A percentile compares a stretch with the other conserved stretches of the same genome.
Evolutionary conservation across 37 sponge, comb jelly and placozoan genomes (phyloP).

Genomic region (Aplysina aerophoba): DNA sequence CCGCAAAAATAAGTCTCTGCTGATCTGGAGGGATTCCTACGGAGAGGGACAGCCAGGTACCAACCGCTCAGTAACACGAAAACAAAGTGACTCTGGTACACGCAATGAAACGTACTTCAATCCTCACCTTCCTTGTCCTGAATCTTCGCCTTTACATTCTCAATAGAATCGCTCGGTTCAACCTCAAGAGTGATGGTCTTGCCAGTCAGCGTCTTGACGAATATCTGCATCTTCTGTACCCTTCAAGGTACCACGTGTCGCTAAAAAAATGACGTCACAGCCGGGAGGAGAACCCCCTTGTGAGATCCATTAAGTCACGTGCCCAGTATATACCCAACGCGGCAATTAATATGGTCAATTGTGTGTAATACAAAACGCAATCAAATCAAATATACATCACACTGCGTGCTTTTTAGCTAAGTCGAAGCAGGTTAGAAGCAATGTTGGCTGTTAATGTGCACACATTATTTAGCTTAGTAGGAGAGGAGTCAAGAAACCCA

Average conservation of each 20-base stretch:
- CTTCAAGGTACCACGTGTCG: slow-evolving; percentile 20
- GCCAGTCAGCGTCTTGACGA: slow-evolving; percentile 96
- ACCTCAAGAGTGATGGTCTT: slow-evolving; percentile 99
- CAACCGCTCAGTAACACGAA: too few species aligned
- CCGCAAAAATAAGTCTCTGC: slow-evolving; percentile 85
- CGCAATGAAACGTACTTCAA: not conserved
- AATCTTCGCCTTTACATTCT: slow-evolving; percentile 71
- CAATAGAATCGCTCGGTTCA: slow-evolving; percentile 74
- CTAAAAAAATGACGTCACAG: slow-evolving; percentile 17
- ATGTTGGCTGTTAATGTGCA: too few species aligned
- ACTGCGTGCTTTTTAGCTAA: slow-evolving; percentile 2
- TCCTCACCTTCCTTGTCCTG: slow-evolving; percentile 70
- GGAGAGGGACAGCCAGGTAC: not conserved
- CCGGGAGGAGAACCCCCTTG: not conserved
- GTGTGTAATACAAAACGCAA: not conserved
- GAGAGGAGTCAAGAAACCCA: too few species aligned
- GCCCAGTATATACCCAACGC: too few species aligned
- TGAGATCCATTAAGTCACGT: not conserved
- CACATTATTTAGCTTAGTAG: too few species aligned
- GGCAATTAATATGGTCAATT: too few species aligned
- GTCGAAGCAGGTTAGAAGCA: too few species aligned
- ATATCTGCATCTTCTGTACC: slow-evolving; percentile 88
- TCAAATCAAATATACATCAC: not conserved
- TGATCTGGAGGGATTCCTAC: slow-evolving; percentile 86
- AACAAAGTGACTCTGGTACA: too few species aligned